Conservation (phyloP, 2,797 vertebrate genomes). For the Xenentodon cancila region DNA sequence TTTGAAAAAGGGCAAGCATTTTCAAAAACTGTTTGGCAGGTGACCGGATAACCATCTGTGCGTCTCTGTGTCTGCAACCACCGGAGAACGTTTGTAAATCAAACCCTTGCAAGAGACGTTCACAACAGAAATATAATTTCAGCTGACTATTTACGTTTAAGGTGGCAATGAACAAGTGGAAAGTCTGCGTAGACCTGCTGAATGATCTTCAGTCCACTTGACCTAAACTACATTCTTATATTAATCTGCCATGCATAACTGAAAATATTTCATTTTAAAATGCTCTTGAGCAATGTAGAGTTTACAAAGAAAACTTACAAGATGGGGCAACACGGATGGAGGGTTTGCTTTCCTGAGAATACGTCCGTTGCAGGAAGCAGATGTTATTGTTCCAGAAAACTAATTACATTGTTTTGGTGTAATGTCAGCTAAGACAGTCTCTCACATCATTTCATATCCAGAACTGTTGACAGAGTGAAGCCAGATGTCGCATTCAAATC, state of each 20-base stretch:
- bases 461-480: background rate
- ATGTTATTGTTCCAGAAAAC: too few species aligned
- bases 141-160: background rate
- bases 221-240: background rate
- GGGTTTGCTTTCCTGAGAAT: too few species aligned
- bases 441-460: background rate
- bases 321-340: too few species aligned
- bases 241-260: slow-evolving; percentile 5
- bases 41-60: slow-evolving; percentile 18
- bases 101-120: background rate
- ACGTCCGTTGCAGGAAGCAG: too few species aligned
- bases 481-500: background rate
- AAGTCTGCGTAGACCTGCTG: background rate
- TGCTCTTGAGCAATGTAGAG: too few species aligned
- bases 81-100: background rate
- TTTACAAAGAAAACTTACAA: too few species aligned
- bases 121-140: background rate
- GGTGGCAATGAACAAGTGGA: background rate
- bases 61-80: too few species aligned
- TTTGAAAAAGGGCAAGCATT: background rate
- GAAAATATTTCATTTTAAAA: slow-evolving; percentile 12
- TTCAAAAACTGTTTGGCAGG: slow-evolving; percentile 2
- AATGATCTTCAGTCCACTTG: slow-evolving; percentile 8
- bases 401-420: background rate
- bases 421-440: background rate